Base-by-base conservation (phyloP, 2,888 invertebrate species). In the Eutolmus rufibarbis region DNA sequence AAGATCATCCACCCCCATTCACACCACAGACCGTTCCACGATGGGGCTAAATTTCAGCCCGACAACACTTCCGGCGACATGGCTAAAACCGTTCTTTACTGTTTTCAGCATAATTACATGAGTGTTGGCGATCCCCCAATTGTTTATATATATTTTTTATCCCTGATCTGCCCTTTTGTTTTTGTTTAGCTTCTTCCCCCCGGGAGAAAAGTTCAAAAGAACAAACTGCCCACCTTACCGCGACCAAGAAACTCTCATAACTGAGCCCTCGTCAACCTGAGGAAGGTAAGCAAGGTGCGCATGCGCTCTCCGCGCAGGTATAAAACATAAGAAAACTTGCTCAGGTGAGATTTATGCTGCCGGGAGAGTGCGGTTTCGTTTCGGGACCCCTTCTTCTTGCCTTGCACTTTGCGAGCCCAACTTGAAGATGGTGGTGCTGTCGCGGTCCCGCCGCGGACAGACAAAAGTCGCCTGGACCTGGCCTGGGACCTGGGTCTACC, bases 231-330 rank as follows among this genome's bases (percentile, higher is more conserved):
- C 84, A 78, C 88, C 74, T 57, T 56, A 88, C 28, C 86, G 86
- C 88, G 79, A 85, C 78, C 66, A 87, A 86, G 74, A 78, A 51
- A 74, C 78, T 87, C 88, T 87, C 87, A 79, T 46, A 87, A 88
- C 88, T 88, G 88, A 88, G 74, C 81, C 86, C 56, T 43, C 76
- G 37, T 28, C 66, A 76, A 43, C 37, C 34, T 19, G 85, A 14
- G 16, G 28, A 57, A 78, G 76, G 76, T 51, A 84, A 57, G 87
- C 77, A 84, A 87, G 85, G 77, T 85, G 76, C 84, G 74, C 84
- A 77, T 85, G 56, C 85, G 37, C 85, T 85, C 85, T 76, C 37
- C 16, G 14, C 34, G 34, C 76, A 74, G 16, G 8, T 78, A 74
- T 46, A 86, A 74, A 51, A 86, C 31, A 76, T 43, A 31, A 12